Percentiles rank a stretch among this genome's conserved stretches.
Evolutionary conservation across 64 coral and sea anemone genomes (phyloP).

Genomic region (Porites australiensis): DNA sequence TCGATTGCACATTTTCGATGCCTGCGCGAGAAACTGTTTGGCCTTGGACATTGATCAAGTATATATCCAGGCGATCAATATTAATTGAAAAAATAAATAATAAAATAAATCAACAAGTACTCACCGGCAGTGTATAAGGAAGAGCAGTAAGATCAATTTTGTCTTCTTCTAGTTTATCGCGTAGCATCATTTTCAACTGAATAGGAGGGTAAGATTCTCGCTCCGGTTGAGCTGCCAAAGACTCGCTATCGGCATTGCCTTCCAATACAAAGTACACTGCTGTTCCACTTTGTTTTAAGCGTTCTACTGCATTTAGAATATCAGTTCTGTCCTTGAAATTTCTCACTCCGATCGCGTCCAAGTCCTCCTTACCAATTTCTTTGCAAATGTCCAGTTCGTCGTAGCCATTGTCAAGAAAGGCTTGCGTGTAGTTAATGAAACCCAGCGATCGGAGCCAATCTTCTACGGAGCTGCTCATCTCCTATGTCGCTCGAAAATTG

Average conservation of each 20-base stretch:
- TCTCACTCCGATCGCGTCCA: slow-evolving; percentile 96
- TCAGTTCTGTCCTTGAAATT: slow-evolving; percentile 94
- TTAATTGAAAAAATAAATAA: neutral
- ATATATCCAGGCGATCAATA: neutral
- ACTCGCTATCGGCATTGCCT: slow-evolving; percentile 15
- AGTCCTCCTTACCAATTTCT: slow-evolving; percentile 96
- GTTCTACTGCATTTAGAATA: slow-evolving; percentile 87
- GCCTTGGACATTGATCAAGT: neutral
- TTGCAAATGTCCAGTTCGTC: slow-evolving; percentile 99
- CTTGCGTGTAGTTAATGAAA: slow-evolving; percentile 90
- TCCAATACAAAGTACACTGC: slow-evolving; percentile 93
- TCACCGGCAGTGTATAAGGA: slow-evolving; percentile 85
- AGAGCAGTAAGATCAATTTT: slow-evolving; percentile 75
- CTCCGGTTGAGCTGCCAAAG: slow-evolving; percentile 49
- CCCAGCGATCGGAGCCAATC: slow-evolving; percentile 98
- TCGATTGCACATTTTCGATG: too few relatives aligned
- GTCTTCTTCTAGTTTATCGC: slow-evolving; percentile 76
- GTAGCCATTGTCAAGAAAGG: slow-evolving; percentile 98
- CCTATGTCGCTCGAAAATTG: slow-evolving; percentile 20
- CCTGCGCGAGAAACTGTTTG: too few relatives aligned
- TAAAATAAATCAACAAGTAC: neutral
- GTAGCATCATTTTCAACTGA: slow-evolving; percentile 82
- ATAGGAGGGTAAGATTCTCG: slow-evolving; percentile 71
- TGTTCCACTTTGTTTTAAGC: slow-evolving; percentile 88
- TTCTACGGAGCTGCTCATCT: slow-evolving; percentile 86